phyloP scores from a whole-genome alignment of 2,113 vertebrate species.

The Lamprotornis superbus region DNA sequence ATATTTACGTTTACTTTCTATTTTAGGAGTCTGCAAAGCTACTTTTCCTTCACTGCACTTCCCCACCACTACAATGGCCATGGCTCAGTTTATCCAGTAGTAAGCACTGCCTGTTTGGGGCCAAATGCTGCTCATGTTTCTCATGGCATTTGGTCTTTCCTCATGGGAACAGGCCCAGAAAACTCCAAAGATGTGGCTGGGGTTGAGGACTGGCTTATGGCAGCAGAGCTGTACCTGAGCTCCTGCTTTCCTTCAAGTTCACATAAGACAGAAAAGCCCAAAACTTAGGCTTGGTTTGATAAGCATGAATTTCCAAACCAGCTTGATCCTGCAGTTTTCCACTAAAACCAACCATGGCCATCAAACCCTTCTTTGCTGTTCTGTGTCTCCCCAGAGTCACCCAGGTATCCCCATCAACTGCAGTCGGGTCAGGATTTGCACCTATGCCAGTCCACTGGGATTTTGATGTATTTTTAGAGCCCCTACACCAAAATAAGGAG shows the following conservation, averaged over 20 bases:
- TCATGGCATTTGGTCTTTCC: background rate
- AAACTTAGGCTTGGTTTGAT: background rate
- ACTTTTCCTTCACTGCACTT: constrained; percentile 52
- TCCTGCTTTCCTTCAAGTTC: background rate
- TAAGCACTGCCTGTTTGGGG: background rate
- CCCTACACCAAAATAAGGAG: background rate
- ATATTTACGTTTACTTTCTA: constrained; percentile 52
- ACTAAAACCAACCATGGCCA: background rate
- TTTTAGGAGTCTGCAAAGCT: constrained; percentile 35
- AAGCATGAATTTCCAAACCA: background rate
- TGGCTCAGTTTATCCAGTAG: background rate
- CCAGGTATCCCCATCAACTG: fast-evolving
- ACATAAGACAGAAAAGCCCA: background rate
- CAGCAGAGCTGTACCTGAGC: background rate
- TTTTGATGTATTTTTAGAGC: background rate
- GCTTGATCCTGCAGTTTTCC: background rate
- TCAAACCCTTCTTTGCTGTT: background rate
- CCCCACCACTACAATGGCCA: constrained; percentile 23
- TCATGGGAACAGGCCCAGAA: background rate
- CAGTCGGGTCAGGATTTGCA: background rate
- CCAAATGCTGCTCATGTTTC: constrained; percentile 24
- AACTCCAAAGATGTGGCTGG: background rate
- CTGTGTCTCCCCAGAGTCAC: fast-evolving
- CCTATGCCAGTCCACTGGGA: background rate
- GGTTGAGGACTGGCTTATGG: fast-evolving